Percentiles rank a stretch among this genome's conserved stretches.
phyloP scores from a whole-genome alignment of 2,797 vertebrate genomes.

The Melanotaenia boesemani region DNA sequence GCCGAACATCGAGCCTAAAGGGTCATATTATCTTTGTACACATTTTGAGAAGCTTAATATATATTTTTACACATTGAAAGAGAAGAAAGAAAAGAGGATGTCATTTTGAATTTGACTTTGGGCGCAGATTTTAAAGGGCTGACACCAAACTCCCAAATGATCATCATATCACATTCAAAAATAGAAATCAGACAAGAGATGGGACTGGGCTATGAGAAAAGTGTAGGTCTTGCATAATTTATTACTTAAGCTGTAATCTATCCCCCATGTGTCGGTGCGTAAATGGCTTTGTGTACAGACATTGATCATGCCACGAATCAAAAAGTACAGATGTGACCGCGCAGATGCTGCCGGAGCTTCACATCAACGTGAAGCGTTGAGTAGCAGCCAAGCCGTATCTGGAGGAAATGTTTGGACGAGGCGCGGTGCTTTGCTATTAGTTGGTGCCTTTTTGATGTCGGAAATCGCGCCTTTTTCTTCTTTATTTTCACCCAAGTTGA shows the following conservation, averaged over 20 bases:
- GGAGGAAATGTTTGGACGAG: constrained; percentile 43
- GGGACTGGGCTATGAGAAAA: constrained; percentile 66
- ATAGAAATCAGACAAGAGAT: constrained; percentile 19
- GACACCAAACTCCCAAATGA: constrained; percentile 19
- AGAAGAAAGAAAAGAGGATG: background rate
- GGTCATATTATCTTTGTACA: constrained; percentile 7
- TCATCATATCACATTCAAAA: constrained; percentile 37
- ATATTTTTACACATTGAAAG: background rate
- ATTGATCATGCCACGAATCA: constrained; percentile 64
- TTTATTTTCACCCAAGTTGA: constrained; percentile 42
- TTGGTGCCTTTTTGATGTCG: constrained; percentile 6
- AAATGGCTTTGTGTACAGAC: constrained; percentile 65
- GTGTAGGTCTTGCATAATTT: constrained; percentile 77
- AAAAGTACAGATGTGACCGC: constrained; percentile 50
- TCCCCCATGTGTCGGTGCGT: constrained; percentile 62
- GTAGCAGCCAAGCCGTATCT: constrained; percentile 12
- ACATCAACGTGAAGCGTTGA: constrained; percentile 17
- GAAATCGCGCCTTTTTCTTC: constrained; percentile 24
- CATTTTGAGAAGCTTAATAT: constrained; percentile 1
- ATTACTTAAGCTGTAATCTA: constrained; percentile 71
- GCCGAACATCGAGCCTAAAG: background rate
- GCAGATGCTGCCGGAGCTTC: constrained; percentile 40
- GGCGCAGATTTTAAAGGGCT: background rate
- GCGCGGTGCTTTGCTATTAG: constrained; percentile 26
- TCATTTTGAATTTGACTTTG: background rate